phyloP scores from a whole-genome alignment of 2,797 vertebrate genomes.

The Babyrousa celebensis region DNA sequence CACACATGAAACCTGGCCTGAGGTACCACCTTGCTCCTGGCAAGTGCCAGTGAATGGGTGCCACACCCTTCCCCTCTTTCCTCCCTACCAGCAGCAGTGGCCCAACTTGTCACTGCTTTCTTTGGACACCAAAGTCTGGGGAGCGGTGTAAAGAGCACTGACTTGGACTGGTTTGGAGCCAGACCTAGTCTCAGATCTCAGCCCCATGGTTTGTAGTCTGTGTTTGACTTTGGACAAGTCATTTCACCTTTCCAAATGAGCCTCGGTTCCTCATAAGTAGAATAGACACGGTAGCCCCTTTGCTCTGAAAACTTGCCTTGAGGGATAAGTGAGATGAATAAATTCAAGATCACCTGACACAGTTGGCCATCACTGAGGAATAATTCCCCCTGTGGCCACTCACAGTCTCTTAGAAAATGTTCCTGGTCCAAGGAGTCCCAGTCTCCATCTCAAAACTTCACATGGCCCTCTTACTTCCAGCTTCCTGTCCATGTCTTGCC shows the following conservation, averaged over 20 bases:
- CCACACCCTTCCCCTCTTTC: background rate
- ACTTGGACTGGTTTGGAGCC: conserved; percentile 7
- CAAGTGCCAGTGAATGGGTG: background rate
- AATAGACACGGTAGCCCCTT: background rate
- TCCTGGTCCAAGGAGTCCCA: background rate
- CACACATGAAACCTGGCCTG: background rate
- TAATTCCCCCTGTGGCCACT: background rate
- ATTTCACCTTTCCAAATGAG: conserved; percentile 31
- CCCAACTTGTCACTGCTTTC: background rate
- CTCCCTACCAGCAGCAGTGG: background rate
- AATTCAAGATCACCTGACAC: background rate
- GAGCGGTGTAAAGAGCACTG: background rate
- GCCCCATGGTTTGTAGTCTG: conserved; percentile 1
- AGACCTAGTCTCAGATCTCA: background rate
- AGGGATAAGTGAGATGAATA: conserved; percentile 13
- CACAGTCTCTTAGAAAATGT: background rate
- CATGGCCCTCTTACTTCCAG: background rate
- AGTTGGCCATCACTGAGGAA: background rate
- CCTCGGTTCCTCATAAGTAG: conserved; percentile 43
- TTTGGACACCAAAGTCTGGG: conserved; percentile 3
- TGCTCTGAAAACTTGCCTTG: background rate
- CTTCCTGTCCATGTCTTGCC: background rate
- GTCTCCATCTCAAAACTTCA: conserved; percentile 31
- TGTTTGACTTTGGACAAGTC: conserved; percentile 35
- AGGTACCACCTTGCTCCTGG: background rate